phyloP scores from a whole-genome alignment of 2,888 invertebrate genomes.

The Oscheius onirici region DNA sequence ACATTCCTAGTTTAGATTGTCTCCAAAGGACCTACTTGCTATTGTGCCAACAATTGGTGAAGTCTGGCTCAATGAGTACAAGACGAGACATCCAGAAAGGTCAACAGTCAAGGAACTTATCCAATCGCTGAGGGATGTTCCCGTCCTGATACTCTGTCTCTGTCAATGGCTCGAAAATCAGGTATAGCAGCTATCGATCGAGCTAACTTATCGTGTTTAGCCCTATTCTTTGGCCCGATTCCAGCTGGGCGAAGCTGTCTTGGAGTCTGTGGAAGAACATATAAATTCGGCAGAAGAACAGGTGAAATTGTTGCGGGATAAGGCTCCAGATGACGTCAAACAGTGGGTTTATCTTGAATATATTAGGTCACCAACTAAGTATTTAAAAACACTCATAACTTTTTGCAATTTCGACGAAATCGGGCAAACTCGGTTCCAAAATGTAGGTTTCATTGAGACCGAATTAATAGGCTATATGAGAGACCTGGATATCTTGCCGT shows the following conservation, averaged over 20 bases:
- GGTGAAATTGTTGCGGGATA: background rate
- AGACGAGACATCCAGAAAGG: background rate
- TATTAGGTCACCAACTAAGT: too few relatives aligned
- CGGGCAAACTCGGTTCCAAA: too few relatives aligned
- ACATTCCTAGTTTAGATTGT: too few relatives aligned
- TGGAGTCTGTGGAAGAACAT: background rate
- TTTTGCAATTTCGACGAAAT: too few relatives aligned
- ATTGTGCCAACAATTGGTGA: conserved; percentile 9
- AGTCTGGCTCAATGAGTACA: conserved; percentile 21
- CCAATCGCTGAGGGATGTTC: conserved; percentile 2
- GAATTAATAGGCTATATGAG: too few relatives aligned
- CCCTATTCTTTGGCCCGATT: background rate
- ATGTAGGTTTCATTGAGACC: too few relatives aligned
- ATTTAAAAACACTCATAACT: too few relatives aligned
- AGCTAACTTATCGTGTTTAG: background rate
- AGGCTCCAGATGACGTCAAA: background rate
- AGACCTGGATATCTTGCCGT: too few relatives aligned
- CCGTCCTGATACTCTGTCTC: conserved; percentile 27
- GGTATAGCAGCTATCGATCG: background rate
- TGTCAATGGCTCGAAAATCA: conserved; percentile 29
- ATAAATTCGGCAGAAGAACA: background rate
- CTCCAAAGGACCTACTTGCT: conserved; percentile 3
- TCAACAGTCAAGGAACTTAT: background rate
- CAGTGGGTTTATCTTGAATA: too few relatives aligned
- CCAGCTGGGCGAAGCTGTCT: background rate